Evolutionary conservation across 2,888 invertebrate genomes (phyloP).

Genomic region (Lithodes maja): DNA sequence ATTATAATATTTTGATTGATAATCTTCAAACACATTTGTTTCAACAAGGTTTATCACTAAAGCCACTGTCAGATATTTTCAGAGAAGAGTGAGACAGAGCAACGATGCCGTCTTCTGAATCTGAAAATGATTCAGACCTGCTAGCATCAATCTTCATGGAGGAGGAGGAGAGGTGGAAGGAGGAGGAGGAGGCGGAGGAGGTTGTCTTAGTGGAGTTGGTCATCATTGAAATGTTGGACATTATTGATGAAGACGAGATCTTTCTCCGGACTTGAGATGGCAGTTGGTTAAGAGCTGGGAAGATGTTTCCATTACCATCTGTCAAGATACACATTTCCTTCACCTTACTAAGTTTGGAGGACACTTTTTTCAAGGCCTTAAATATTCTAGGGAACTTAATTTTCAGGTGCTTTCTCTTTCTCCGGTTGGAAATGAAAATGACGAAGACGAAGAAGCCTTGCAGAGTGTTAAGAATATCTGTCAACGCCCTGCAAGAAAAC

Average conservation of each 20-base stretch:
- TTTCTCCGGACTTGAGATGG: not conserved
- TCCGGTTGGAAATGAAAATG: constrained; percentile 36
- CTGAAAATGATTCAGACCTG: not conserved
- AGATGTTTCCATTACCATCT: not conserved
- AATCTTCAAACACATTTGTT: not conserved
- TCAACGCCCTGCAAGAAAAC: constrained; percentile 33
- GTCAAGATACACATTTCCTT: not conserved
- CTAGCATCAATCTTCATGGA: not conserved
- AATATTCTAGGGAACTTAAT: not conserved
- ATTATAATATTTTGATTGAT: no score
- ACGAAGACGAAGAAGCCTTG: constrained; percentile 52
- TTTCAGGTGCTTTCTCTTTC: constrained; percentile 31
- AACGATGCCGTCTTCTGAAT: not conserved
- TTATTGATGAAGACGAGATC: not conserved
- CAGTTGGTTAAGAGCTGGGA: not conserved
- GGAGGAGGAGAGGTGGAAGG: not conserved
- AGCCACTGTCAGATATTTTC: not conserved
- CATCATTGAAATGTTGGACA: not conserved
- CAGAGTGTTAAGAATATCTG: constrained; percentile 45
- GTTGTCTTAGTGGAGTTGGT: not conserved
- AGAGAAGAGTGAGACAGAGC: not conserved
- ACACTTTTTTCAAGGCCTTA: not conserved
- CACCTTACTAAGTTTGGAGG: not conserved
- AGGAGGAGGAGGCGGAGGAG: not conserved
- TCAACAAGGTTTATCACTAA: not conserved